Conservation (phyloP, 2,797 vertebrate genomes). For the Amazona ochrocephala region DNA sequence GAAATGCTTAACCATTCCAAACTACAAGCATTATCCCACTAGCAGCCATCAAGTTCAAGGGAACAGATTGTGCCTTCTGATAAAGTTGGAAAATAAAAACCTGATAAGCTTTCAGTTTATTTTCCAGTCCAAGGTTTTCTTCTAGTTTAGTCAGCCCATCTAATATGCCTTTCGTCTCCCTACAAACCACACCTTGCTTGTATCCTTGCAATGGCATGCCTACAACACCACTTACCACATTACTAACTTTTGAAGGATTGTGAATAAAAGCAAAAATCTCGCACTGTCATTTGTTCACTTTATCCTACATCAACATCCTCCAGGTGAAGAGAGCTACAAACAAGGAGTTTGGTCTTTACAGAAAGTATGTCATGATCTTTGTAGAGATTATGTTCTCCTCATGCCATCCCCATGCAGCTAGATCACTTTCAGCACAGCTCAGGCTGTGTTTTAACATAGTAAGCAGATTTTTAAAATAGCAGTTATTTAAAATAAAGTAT, state of each 20-base stretch:
- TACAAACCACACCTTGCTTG: not conserved
- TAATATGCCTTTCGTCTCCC: not conserved
- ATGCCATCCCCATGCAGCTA: not conserved
- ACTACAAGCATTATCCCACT: not conserved
- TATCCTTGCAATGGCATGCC: not conserved
- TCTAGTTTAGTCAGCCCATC: not conserved
- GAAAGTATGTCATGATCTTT: not conserved
- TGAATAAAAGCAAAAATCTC: not conserved
- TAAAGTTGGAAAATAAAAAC: not conserved
- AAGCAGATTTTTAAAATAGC: not conserved
- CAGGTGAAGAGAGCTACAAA: not conserved
- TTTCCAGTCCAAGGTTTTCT: constrained; percentile 27
- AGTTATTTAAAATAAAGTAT: not conserved
- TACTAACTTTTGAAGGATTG: not conserved
- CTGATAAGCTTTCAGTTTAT: not conserved
- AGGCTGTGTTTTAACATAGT: not conserved
- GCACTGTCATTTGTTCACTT: not conserved
- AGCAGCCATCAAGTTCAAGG: not conserved
- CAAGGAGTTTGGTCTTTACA: not conserved
- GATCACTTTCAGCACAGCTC: not conserved
- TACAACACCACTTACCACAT: not conserved
- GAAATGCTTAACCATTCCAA: not conserved
- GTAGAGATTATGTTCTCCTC: not conserved
- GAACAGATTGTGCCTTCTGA: not conserved
- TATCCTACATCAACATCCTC: not conserved